Conservation (phyloP, 1,140 invertebrate species). For the Zaprionus taronus region DNA sequence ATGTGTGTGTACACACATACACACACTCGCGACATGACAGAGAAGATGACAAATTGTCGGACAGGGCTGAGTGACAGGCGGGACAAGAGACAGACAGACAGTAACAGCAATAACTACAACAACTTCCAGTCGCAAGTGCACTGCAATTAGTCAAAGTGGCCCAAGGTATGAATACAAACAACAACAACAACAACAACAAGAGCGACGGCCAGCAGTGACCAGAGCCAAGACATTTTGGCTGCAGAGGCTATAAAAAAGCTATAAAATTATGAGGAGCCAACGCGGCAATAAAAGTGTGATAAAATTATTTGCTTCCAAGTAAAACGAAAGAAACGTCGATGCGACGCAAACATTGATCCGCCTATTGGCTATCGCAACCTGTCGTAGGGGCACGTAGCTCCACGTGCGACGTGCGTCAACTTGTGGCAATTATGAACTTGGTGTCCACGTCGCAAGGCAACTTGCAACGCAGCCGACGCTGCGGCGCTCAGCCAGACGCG, state of each 20-base stretch:
- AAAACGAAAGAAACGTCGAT: conserved; percentile 27
- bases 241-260: conserved; percentile 52
- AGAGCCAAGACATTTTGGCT: conserved; percentile 57
- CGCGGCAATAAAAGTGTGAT: conserved; percentile 61
- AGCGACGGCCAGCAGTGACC: conserved; percentile 20
- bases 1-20: neutral
- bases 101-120: conserved; percentile 43
- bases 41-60: conserved; percentile 81
- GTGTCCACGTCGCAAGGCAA: conserved; percentile 44
- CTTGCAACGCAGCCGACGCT: conserved; percentile 55
- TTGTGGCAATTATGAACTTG: conserved; percentile 78
- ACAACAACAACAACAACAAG: conserved; percentile 36
- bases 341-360: conserved; percentile 7
- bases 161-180: conserved; percentile 40
- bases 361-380: neutral
- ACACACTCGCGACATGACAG: conserved; percentile 68
- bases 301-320: conserved; percentile 54
- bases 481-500: conserved; percentile 32
- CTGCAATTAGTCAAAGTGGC: conserved; percentile 81
- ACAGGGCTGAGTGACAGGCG: conserved; percentile 71
- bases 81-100: conserved; percentile 18
- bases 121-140: conserved; percentile 67
- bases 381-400: conserved; percentile 59
- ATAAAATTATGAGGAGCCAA: conserved; percentile 63
- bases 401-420: conserved; percentile 78